These are phyloP conservation scores for Lampropteryx suffumata DNA, from an alignment of 2,888 invertebrate species.

Conservation along the genomic window DNA sequence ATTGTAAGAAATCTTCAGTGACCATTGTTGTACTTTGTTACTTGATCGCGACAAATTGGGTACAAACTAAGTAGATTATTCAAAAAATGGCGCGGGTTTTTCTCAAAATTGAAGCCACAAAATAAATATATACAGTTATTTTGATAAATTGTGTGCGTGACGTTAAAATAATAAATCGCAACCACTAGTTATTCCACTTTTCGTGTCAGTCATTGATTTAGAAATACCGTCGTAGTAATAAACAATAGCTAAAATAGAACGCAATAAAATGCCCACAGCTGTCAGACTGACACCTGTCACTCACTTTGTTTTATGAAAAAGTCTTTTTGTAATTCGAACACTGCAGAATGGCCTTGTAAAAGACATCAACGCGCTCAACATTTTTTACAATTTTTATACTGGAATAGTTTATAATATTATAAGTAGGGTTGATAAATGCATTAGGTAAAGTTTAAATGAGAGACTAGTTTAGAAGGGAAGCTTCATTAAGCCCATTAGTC, in stretches of 20 bases:
- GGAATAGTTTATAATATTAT: too few species aligned
- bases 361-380: conserved; percentile 5
- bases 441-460: too few species aligned
- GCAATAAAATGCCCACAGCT: background rate
- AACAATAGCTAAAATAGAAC: background rate
- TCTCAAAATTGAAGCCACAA: background rate
- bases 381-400: background rate
- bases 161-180: too few species aligned
- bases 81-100: background rate
- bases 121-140: background rate
- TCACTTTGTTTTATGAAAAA: background rate
- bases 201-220: too few species aligned
- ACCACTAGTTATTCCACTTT: too few species aligned
- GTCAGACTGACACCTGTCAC: conserved; percentile 8
- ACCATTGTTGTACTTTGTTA: conserved; percentile 36
- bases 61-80: conserved; percentile 1
- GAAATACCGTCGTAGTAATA: too few species aligned
- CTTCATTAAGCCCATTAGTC: too few species aligned
- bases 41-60: conserved; percentile 22
- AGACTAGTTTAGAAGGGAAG: too few species aligned
- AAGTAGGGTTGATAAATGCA: too few species aligned
- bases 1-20: conserved; percentile 37
- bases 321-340: background rate
- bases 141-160: background rate
- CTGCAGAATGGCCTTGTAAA: background rate